Evolutionary conservation across 2,113 vertebrate genomes (phyloP), one percentile per base, ranked within the genome.

Genomic region (Cyprinodon brontotheroides): DNA sequence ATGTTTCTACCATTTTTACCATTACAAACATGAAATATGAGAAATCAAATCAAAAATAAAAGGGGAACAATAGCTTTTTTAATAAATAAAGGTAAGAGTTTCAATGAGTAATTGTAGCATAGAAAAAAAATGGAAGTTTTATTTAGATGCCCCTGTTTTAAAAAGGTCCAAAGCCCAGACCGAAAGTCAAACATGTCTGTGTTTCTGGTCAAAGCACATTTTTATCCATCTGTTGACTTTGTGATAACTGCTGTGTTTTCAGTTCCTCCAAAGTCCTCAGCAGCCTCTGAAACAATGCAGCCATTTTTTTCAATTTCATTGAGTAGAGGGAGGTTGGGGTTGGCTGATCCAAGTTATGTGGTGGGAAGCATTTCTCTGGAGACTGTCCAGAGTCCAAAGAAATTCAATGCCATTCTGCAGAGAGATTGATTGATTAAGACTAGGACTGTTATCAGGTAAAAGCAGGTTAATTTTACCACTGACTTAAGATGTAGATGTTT

Each of bases 271-370:
- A 74, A 66, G 63, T 85, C 77, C 78, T 79, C 71, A 64, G 65
- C 72, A 68, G 14, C 22, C 22, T 47, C 69, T 3, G 10, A 69
- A 75, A 94, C 91, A 94, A 94, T 89, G 83, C 66, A 60, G 6
- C 75, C 72, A 75, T 84, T 93, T 93, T 83, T 91, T 83, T 61
- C 37, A 4, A 5, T 38, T 71, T 70, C 70, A 38, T 22, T 61
- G 41, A 71, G 65, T 20, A 20, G 37, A 7, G 41, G 37, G 68
- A 64, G 2, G 64, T 3, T 48, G 36, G 63, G 40, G 43, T 60
- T 85, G 61, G 91, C 84, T 86, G 66, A 77, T 71, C 77, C 57
- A 65, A 69, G 65, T 69, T 72, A 79, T 79, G 76, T 71, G 63
- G 45, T 66, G 22, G 43, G 53, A 50, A 48, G 5, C 61, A 79